A percentile compares a stretch with the other conserved stretches of the same genome.
phyloP scores from a whole-genome alignment of 2,797 vertebrate species.

The Paedocypris micromegethes region DNA sequence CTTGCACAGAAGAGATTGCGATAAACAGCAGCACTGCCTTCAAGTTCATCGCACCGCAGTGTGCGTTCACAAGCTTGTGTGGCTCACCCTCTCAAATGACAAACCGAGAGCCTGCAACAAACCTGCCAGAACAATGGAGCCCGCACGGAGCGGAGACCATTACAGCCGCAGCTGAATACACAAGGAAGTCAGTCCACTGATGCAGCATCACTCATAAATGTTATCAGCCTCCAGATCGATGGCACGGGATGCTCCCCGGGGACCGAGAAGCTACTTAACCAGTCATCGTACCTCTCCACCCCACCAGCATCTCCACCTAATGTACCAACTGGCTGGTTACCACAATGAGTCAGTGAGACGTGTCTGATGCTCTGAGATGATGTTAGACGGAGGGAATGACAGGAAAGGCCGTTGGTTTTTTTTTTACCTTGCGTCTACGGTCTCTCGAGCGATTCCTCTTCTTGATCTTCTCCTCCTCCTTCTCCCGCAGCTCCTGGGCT shows the following conservation, averaged over 20 bases:
- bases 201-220: slow-evolving; percentile 25
- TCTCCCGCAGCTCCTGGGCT: slow-evolving; percentile 90
- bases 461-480: slow-evolving; percentile 91
- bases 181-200: slow-evolving; percentile 18
- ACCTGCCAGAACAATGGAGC: slow-evolving; percentile 32
- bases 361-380: slow-evolving; percentile 15
- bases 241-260: slow-evolving; percentile 23
- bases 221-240: slow-evolving; percentile 24
- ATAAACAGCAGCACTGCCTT: slow-evolving; percentile 19
- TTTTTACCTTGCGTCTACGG: slow-evolving; percentile 88
- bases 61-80: not conserved
- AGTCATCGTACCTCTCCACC: slow-evolving; percentile 28
- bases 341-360: slow-evolving; percentile 24
- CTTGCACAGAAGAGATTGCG: slow-evolving; percentile 16
- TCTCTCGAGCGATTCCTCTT: slow-evolving; percentile 91
- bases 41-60: not conserved
- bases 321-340: slow-evolving; percentile 22
- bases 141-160: slow-evolving; percentile 1
- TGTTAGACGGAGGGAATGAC: slow-evolving; percentile 10
- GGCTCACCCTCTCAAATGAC: not conserved
- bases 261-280: slow-evolving; percentile 41
- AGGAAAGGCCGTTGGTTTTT: slow-evolving; percentile 23
- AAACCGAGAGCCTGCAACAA: slow-evolving; percentile 9
- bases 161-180: slow-evolving; percentile 31
- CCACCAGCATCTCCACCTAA: slow-evolving; percentile 23